Evolutionary conservation across 2,113 vertebrate genomes (phyloP).

Genomic region (Macaca fascicularis): T2T-MFA8v1.1 NC_088385.1:133217001-133217500

Average conservation of each 20-base stretch:
- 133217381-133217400: fast-evolving
- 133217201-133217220: neutral
- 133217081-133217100: neutral
- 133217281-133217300: neutral
- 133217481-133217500: neutral
- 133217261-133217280: neutral
- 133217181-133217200: fast-evolving
- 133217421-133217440: neutral
- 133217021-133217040: neutral
- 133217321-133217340: neutral
- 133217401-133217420: neutral
- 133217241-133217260: neutral
- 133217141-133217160: fast-evolving
- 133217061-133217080: neutral
- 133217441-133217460: neutral
- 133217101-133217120: neutral
- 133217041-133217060: neutral
- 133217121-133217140: fast-evolving
- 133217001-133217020: neutral
- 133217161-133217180: neutral
- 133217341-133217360: neutral
- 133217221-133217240: neutral
- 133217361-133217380: fast-evolving
- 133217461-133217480: fast-evolving
- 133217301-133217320: neutral